Percentiles rank a stretch among this genome's conserved stretches.
These are phyloP conservation scores for Drosophila kanapiae DNA, from an alignment of 1,140 invertebrate species.

Conservation along the genomic window DNA sequence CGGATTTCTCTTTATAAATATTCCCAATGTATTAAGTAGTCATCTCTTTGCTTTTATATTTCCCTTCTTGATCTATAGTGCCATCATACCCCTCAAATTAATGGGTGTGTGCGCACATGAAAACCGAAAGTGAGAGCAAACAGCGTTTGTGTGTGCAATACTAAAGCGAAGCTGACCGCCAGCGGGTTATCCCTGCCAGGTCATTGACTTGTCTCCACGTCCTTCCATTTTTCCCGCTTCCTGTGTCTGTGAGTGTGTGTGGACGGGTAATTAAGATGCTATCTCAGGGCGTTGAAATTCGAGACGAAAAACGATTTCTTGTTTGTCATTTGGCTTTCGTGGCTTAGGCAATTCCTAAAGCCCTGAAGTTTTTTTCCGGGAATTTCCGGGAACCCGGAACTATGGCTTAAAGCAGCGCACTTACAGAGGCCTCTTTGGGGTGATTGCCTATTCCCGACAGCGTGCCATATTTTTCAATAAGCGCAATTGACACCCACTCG, in stretches of 20 bases:
- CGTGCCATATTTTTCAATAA: slow-evolving; percentile 72
- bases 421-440: slow-evolving; percentile 8
- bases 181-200: slow-evolving; percentile 29
- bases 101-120: background rate
- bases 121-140: slow-evolving; percentile 33
- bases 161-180: slow-evolving; percentile 50
- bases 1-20: too few species aligned
- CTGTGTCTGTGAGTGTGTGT: slow-evolving; percentile 19
- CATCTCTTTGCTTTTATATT: rapidly evolving
- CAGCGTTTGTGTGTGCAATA: slow-evolving; percentile 37
- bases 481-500: slow-evolving; percentile 60
- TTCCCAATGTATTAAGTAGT: background rate
- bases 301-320: slow-evolving; percentile 52
- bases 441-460: slow-evolving; percentile 26
- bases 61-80: background rate
- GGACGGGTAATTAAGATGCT: slow-evolving; percentile 75
- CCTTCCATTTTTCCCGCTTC: background rate
- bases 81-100: background rate
- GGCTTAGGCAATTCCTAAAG: slow-evolving; percentile 24
- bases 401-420: slow-evolving; percentile 28
- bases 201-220: slow-evolving; percentile 63
- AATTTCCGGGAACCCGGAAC: slow-evolving; percentile 16
- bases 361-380: slow-evolving; percentile 2
- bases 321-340: slow-evolving; percentile 27
- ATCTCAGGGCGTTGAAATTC: slow-evolving; percentile 69